Evolutionary conservation across 2,797 vertebrate species (phyloP), one percentile per base, ranked within the genome.

Genomic region (Artibeus jamaicensis): DNA sequence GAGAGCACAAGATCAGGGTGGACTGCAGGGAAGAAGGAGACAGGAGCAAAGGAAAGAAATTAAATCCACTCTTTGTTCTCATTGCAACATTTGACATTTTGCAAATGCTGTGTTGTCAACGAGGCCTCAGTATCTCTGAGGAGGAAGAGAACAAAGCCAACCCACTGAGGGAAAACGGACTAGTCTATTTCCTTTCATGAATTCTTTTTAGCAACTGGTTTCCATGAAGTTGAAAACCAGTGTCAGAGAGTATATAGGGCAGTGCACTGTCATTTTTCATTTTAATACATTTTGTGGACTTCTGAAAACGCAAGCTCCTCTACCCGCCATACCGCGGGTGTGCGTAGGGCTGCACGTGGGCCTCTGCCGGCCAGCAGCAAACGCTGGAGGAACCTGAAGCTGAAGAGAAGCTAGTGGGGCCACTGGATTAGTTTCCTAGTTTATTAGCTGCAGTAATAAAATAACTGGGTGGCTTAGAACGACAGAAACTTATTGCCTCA

Each of bases 21-120:
- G 57, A 77, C 24, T 18, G 3, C 53, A 81, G 0, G 0, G 50
- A 79, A 85, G 77, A 46, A 62, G 39, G 78, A 91, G 50, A 37
- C 8, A n/a, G n/a, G 21, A 74, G 86, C 37, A 57, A 83, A 85
- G 77, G 26, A 68, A 77, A 78, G 78, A 96, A 57, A 92, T 88
- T n/a, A 89, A 93, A 95, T 53, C 29, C 46, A 2, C 32, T 10
- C 57, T 95, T 76, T 83, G 67, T 93, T 94, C 85, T 90, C 34
- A 32, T 4, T n/a, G 46, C 90, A 67, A 62, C 79, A 44, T 68
- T 94, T 16, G 34, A 55, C 67, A 65, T 83, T 94, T 90, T 68
- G 59, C 86, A 76, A 84, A 93, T 22, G 44, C 6, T 9, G 77
- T 76, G 70, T 77, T 79, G n/a, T 68, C 91, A 46, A 5, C 53